phyloP scores from a whole-genome alignment of 1,140 invertebrate species.

The Drosophila cardini region DNA sequence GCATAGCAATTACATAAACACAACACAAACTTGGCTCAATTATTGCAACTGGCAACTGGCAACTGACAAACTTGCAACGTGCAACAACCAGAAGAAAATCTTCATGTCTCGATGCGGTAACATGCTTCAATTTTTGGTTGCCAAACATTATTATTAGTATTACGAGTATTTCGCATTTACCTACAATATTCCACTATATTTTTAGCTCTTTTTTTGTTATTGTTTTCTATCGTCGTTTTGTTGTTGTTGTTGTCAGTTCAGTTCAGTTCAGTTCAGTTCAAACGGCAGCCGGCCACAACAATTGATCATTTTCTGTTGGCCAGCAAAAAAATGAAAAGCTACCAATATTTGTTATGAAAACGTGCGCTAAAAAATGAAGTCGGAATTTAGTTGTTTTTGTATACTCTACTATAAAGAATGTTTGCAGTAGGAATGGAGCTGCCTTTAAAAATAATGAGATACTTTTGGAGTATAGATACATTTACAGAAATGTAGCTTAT shows the following conservation, averaged over 20 bases:
- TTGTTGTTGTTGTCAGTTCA: background rate
- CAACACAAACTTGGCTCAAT: conserved; percentile 47
- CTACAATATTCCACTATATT: conserved; percentile 62
- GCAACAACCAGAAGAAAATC: conserved; percentile 42
- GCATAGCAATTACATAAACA: conserved; percentile 75
- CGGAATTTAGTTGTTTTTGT: background rate
- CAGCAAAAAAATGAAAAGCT: conserved; percentile 31
- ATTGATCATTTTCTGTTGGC: conserved; percentile 67
- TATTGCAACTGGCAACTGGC: conserved; percentile 32
- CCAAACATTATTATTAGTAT: conserved; percentile 76
- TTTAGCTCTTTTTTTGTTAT: conserved; percentile 18
- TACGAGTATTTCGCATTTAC: conserved; percentile 68
- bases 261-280: conserved; percentile 13
- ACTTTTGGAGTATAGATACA: too few relatives aligned
- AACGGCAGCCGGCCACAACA: conserved; percentile 53
- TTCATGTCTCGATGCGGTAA: conserved; percentile 71
- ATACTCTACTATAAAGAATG: conserved; percentile 22
- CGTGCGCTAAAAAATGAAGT: conserved; percentile 1
- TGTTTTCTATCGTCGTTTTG: background rate
- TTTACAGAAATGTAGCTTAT: too few relatives aligned
- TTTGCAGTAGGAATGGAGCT: background rate
- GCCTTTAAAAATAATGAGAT: too few relatives aligned
- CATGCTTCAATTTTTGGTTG: conserved; percentile 74
- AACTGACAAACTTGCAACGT: conserved; percentile 33
- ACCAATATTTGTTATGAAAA: conserved; percentile 41